phyloP scores from a whole-genome alignment of 2,888 invertebrate genomes.

The Eilema caniola region DNA sequence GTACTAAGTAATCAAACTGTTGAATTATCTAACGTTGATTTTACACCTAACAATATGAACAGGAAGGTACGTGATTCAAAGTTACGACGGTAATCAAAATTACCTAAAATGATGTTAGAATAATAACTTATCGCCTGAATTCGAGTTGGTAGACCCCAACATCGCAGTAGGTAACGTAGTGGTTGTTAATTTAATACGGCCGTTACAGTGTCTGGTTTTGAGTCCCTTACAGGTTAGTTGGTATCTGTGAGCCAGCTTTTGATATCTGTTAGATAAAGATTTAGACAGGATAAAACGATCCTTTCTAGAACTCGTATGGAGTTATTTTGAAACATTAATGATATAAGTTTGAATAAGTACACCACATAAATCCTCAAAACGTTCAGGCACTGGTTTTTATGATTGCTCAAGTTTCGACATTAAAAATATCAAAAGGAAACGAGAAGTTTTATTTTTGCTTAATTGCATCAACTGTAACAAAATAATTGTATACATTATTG shows the following conservation, averaged over 20 bases:
- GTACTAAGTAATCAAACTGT: not conserved
- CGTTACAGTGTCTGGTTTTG: constrained; percentile 26
- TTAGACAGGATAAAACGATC: constrained; percentile 27
- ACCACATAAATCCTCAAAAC: constrained; percentile 43
- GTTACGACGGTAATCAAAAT: constrained; percentile 15
- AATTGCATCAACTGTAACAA: constrained; percentile 14
- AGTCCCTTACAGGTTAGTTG: constrained; percentile 30
- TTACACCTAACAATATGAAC: not conserved
- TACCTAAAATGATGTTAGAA: constrained; percentile 19
- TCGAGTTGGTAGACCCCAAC: constrained; percentile 20
- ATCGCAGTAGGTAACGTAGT: constrained; percentile 7
- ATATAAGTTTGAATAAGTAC: constrained; percentile 47
- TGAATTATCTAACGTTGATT: not conserved
- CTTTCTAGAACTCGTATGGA: constrained; percentile 30
- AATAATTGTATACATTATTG: constrained; percentile 17
- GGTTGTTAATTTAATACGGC: constrained; percentile 28
- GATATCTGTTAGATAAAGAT: constrained; percentile 21
- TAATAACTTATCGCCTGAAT: constrained; percentile 17
- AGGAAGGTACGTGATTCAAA: constrained; percentile 10
- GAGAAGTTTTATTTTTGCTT: constrained; percentile 27
- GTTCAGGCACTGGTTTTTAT: constrained; percentile 39
- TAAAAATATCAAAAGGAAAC: constrained; percentile 44
- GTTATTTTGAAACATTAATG: constrained; percentile 48
- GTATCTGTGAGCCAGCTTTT: constrained; percentile 15
- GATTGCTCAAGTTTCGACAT: constrained; percentile 47